These are phyloP conservation scores for Macroteleia sp. DNA, from an alignment of 2,888 invertebrate species.

Conservation along the genomic window DNA sequence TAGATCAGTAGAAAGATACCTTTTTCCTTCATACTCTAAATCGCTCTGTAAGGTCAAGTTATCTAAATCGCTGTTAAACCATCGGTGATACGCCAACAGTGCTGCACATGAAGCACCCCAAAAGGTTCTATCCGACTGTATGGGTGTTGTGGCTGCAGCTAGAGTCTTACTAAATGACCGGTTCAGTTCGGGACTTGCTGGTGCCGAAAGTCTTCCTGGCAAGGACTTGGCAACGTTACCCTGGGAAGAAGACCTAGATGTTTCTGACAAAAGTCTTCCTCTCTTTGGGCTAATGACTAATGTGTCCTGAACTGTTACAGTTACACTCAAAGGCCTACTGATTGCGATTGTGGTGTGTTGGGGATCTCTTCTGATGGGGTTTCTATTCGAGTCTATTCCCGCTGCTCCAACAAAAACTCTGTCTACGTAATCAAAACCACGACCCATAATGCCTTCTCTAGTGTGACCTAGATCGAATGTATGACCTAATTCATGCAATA, in stretches of 20 bases:
- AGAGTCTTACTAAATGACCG: slow-evolving; percentile 77
- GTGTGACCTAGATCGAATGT: slow-evolving; percentile 97
- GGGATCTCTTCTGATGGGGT: slow-evolving; percentile 85
- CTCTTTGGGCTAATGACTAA: slow-evolving; percentile 83
- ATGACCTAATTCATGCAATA: slow-evolving; percentile 97
- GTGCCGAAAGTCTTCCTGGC: slow-evolving; percentile 79
- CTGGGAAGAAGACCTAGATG: slow-evolving; percentile 83
- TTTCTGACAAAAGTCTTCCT: slow-evolving; percentile 85
- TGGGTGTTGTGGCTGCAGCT: slow-evolving; percentile 51
- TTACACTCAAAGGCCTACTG: slow-evolving; percentile 87
- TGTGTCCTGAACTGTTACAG: slow-evolving; percentile 86
- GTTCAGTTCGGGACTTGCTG: slow-evolving; percentile 81
- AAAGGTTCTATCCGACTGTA: slow-evolving; percentile 77
- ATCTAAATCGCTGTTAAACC: slow-evolving; percentile 83
- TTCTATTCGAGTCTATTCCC: slow-evolving; percentile 86
- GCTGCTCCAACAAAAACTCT: slow-evolving; percentile 89
- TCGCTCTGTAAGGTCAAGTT: slow-evolving; percentile 73
- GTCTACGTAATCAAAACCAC: slow-evolving; percentile 93
- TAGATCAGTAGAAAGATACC: slow-evolving; percentile 70
- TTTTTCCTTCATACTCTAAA: slow-evolving; percentile 78
- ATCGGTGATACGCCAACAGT: slow-evolving; percentile 83
- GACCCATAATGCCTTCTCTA: slow-evolving; percentile 95
- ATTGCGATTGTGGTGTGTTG: slow-evolving; percentile 87
- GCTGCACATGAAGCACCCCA: slow-evolving; percentile 81
- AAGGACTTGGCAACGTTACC: slow-evolving; percentile 78